A percentile compares a stretch with the other conserved stretches of the same genome.
phyloP scores from a whole-genome alignment of 2,888 invertebrate genomes.

The Aplocera efformata region DNA sequence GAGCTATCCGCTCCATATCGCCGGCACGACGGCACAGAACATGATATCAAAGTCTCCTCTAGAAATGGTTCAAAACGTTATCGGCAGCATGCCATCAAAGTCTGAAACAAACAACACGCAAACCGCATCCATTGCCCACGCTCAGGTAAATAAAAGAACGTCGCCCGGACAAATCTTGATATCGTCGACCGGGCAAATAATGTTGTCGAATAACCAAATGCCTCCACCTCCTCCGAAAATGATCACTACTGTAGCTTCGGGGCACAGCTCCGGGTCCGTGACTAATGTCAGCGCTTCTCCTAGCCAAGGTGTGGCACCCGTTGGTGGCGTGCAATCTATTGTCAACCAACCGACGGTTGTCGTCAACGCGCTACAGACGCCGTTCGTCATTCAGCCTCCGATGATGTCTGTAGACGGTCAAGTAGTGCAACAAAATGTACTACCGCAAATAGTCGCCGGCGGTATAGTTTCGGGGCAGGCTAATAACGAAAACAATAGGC shows the following conservation, averaged over 20 bases:
- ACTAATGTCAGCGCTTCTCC: constrained; percentile 84
- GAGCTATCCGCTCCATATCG: constrained; percentile 68
- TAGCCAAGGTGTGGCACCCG: constrained; percentile 83
- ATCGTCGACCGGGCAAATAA: constrained; percentile 87
- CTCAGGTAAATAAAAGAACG: constrained; percentile 47
- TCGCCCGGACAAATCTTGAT: constrained; percentile 86
- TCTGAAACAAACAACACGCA: constrained; percentile 67
- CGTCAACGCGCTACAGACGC: constrained; percentile 88
- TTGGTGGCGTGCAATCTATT: constrained; percentile 82
- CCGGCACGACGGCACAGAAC: constrained; percentile 73
- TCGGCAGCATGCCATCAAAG: constrained; percentile 82
- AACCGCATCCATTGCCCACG: constrained; percentile 41
- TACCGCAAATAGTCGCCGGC: constrained; percentile 85
- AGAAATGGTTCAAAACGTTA: constrained; percentile 89
- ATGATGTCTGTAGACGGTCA: constrained; percentile 88
- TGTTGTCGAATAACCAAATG: constrained; percentile 84
- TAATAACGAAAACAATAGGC: constrained; percentile 69
- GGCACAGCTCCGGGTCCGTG: constrained; percentile 82
- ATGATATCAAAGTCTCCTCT: constrained; percentile 82
- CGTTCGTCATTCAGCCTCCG: constrained; percentile 88
- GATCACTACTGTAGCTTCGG: constrained; percentile 79
- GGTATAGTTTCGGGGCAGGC: constrained; percentile 81
- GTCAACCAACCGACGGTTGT: constrained; percentile 89
- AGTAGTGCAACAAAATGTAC: constrained; percentile 83
- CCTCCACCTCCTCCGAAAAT: constrained; percentile 83